Base-by-base conservation (phyloP, 2,113 vertebrate species). In the Semnornis frantzii region DNA sequence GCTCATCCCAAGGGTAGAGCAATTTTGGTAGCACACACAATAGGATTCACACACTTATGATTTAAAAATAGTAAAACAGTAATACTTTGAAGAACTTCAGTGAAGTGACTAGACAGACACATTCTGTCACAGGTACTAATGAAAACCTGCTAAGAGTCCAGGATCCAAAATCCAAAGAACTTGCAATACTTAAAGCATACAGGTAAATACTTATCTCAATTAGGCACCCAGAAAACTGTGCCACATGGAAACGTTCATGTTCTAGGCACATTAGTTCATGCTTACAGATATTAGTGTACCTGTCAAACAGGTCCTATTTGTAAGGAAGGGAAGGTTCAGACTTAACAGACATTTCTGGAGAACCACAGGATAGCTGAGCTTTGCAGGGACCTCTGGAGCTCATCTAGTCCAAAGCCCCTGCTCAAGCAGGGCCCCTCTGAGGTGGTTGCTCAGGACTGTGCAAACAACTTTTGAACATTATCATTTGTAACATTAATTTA, bases 181-280 rank as follows among this genome's bases (percentile, higher is more conserved):
- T 30, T 59, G 70, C 74, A 33, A 66, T 74, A 18, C 34, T 78
- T 79, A 78, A 55, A 76, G 52, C 55, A 62, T 27, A 66, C 6
- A 70, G 50, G 82, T 91, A 92, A 92, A 92, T 66, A 85, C 28
- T 91, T 91, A 85, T 87, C 46, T 92, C 72, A 70, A 80, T 85
- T 55, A 82, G n/a, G 39, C 24, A 65, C 24, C 18, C 18, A 4
- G 62, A 82, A 77, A 25, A 57, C 17, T 74, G 23, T 54, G 68
- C 34, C 80, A 72, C 72, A 69, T 69, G 58, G 75, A 87, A 87
- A 82, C 75, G 71, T 58, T 60, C 60, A 52, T 44, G 71, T 79
- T 64, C 31, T 63, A 89, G 37, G 33, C 52, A 52, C 48, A 69
- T 75, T 64, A 89, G 62, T 68, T 89, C 82, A 68, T 15, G 34